Percentiles rank a stretch among this genome's conserved stretches.
Evolutionary conservation across 1,140 invertebrate genomes (phyloP).

Genomic region (Pemphigus obesinymphae): DNA sequence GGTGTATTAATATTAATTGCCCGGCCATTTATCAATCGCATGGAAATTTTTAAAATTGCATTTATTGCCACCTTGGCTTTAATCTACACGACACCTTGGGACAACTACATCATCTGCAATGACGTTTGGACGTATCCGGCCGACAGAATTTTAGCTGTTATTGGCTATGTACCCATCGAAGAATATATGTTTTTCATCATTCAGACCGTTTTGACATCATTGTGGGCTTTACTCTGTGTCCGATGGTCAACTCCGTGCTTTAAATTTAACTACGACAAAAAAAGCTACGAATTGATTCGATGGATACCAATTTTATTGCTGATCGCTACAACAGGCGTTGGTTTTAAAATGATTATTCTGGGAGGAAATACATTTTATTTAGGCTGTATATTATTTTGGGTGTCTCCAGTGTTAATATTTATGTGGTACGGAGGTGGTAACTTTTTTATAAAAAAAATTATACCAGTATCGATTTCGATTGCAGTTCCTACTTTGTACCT

Average conservation of each 20-base stretch:
- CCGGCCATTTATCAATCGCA: background rate
- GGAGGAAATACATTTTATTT: background rate
- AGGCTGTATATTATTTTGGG: background rate
- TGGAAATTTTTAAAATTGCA: background rate
- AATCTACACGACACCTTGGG: background rate
- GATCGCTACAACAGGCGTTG: background rate
- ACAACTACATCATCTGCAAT: background rate
- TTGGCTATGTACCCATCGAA: constrained; percentile 19
- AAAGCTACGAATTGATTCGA: constrained; percentile 9
- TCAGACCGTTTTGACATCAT: background rate
- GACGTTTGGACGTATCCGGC: background rate
- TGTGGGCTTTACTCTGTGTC: background rate
- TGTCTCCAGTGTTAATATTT: background rate
- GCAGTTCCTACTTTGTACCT: background rate
- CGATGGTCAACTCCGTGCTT: constrained; percentile 20
- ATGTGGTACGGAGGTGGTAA: constrained; percentile 1
- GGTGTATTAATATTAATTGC: background rate
- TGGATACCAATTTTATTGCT: background rate
- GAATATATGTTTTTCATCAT: constrained; percentile 1
- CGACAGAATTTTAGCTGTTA: background rate
- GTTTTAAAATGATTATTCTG: background rate
- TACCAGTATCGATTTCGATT: background rate
- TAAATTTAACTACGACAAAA: background rate
- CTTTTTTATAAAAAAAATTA: background rate
- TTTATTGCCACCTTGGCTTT: background rate